Evolutionary conservation across 2,797 vertebrate genomes (phyloP).

Genomic region (Anabacerthia variegaticeps): DNA sequence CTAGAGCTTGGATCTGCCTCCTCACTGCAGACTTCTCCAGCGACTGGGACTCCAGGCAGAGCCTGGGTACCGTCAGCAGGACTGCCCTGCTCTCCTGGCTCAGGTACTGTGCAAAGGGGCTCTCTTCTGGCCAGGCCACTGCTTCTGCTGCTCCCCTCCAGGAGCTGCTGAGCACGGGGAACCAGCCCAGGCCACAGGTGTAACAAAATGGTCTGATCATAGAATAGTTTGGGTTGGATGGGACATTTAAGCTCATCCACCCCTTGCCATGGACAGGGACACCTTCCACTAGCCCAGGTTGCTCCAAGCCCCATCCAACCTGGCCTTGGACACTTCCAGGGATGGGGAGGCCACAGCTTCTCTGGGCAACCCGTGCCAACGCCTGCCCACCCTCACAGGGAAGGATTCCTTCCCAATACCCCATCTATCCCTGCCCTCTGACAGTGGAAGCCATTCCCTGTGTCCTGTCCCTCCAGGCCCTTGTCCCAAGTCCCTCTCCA

Average conservation of each 20-base stretch:
- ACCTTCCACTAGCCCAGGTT: fast-evolving
- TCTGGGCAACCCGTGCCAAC: not conserved
- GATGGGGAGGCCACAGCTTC: not conserved
- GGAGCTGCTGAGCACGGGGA: not conserved
- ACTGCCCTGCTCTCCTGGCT: not conserved
- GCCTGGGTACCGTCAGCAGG: not conserved
- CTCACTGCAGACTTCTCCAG: not conserved
- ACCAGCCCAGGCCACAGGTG: fast-evolving
- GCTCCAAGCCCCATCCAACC: fast-evolving
- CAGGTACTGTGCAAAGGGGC: not conserved
- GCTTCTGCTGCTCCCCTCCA: not conserved
- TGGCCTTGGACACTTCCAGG: not conserved
- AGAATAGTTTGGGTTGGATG: not conserved
- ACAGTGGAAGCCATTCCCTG: not conserved
- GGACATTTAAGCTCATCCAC: not conserved
- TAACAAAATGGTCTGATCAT: not conserved
- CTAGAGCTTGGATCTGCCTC: not conserved
- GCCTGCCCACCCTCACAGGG: fast-evolving
- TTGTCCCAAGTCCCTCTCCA: not conserved
- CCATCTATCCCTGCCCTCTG: not conserved
- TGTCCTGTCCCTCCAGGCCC: not conserved
- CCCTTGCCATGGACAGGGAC: not conserved
- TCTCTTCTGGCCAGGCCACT: not conserved
- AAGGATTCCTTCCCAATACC: not conserved
- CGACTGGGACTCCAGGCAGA: not conserved